Evolutionary conservation across 2,797 vertebrate genomes (phyloP).

Genomic region (Coracias cyanogaster): DNA sequence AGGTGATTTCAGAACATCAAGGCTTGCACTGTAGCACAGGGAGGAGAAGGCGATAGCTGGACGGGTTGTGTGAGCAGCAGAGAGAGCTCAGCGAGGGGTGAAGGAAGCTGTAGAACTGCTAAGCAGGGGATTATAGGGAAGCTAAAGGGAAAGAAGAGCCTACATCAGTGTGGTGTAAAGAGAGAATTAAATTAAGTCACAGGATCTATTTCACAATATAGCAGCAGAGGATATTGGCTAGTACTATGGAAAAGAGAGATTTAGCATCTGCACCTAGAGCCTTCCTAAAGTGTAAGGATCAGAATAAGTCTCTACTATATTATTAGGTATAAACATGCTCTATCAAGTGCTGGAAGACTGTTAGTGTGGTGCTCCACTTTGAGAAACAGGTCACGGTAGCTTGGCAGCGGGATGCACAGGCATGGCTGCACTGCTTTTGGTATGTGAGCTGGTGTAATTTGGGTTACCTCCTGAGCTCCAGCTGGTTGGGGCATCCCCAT

Average conservation of each 20-base stretch:
- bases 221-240: not conserved
- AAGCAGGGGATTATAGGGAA: constrained; percentile 35
- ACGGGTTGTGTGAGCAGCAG: not conserved
- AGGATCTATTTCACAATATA: not conserved
- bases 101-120: not conserved
- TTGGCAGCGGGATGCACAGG: not conserved
- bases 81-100: not conserved
- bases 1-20: not conserved
- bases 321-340: not conserved
- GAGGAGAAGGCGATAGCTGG: not conserved
- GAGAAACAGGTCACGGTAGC: not conserved
- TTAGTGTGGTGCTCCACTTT: not conserved
- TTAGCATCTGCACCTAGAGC: not conserved
- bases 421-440: not conserved
- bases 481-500: accelerated
- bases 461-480: not conserved
- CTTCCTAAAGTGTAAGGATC: not conserved
- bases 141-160: not conserved
- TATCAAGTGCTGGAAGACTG: not conserved
- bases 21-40: not conserved
- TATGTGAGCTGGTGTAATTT: not conserved
- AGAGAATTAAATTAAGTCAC: constrained; percentile 28
- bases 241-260: not conserved
- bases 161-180: not conserved
- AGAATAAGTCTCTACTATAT: not conserved